A percentile compares a stretch with the other conserved stretches of the same genome.
Conservation (phyloP, 2,888 invertebrate species). For the Seira sanloemensis region DNA sequence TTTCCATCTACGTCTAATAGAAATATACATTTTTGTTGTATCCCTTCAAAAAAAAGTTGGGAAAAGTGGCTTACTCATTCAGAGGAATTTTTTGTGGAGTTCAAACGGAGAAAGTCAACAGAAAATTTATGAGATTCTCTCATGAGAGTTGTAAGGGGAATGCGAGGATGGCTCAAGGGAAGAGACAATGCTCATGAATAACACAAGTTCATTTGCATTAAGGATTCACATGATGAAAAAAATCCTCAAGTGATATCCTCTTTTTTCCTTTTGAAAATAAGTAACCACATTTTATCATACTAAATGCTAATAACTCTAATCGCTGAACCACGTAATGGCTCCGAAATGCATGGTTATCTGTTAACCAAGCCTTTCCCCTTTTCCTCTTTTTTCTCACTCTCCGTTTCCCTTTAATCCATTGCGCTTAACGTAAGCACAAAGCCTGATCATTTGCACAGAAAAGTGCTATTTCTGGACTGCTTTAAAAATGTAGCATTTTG, state of each 20-base stretch:
- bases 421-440: no score
- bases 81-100: no score
- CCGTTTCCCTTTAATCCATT: no score
- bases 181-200: slow-evolving; percentile 20
- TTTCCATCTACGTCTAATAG: no score
- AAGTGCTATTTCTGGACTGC: no score
- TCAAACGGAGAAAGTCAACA: slow-evolving; percentile 13
- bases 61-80: no score
- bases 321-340: background rate
- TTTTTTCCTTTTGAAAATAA: background rate
- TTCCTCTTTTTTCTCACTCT: no score
- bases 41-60: no score
- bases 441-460: no score
- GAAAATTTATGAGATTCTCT: background rate
- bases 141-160: background rate
- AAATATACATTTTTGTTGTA: no score
- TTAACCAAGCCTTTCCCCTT: no score
- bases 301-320: background rate
- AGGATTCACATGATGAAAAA: background rate
- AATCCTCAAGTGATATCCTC: background rate
- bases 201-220: slow-evolving; percentile 22
- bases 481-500: no score
- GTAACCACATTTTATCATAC: background rate
- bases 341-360: background rate
- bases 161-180: background rate